Base-by-base conservation (phyloP, 2,888 invertebrate species). In the Coleophora flavipennella region DNA sequence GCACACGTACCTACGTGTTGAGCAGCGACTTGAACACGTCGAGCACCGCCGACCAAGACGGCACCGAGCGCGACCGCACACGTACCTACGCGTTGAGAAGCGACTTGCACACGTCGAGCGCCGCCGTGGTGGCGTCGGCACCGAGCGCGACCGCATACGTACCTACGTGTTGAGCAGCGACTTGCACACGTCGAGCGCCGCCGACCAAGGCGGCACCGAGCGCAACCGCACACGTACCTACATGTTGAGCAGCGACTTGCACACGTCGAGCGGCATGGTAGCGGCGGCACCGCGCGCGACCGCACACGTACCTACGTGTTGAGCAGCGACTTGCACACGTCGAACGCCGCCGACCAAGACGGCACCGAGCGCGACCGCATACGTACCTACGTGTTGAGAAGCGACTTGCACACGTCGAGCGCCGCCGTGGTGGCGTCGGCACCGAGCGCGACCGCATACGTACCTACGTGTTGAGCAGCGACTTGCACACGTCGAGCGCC, bases 101-200 rank as follows among this genome's bases (percentile, higher is more conserved):
- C n/a, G 97, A 97, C 81, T 98, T 98, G 68, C 97, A 95, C 44
- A 98, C 97, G 77, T 98, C 98, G 42, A 99, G 75, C 4, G 98
- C 98, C n/a, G n/a, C n/a, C 40, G 96, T 98, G 26, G 98, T 97
- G 46, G 93, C 85, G 31, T 96, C 96, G 31, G 99, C 95, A n/a
- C 99, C 97, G 36, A 96, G 85, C 8, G 96, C 99, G 40, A 98
- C 99, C 26, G 96, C 97, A 44, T 88, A 8, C 28, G 28, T 27
- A n/a, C n/a, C n/a, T n/a, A n/a, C n/a, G n/a, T 98, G 84, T 98
- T 98, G 42, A 98, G 86, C 45, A 97, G 79, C n/a, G 97, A 97
- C 81, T 98, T 98, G 68, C 97, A 95, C 44, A 98, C 97, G 77
- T 98, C 98, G 42, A 99, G 75, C 4, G 98, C 98, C 40, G 96